phyloP scores from a whole-genome alignment of 2,113 vertebrate genomes.

The Rhineura floridana region DNA sequence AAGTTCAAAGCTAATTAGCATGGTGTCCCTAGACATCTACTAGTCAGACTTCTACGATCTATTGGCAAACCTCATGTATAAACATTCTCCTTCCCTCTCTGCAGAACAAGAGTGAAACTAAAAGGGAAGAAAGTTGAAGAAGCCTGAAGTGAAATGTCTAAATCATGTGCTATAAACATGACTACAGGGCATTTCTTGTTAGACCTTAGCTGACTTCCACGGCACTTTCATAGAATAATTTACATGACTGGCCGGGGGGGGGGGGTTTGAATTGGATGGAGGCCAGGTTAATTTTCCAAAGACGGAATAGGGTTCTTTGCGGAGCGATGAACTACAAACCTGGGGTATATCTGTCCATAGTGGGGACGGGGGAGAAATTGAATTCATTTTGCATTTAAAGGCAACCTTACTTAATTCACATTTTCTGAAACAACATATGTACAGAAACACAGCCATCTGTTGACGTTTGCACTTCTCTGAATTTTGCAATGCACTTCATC shows the following conservation, averaged over 20 bases:
- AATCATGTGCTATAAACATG: neutral
- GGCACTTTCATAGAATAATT: neutral
- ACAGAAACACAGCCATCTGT: too few relatives aligned
- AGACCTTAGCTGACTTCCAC: neutral
- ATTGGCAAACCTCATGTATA: neutral
- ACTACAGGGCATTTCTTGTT: neutral
- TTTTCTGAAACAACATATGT: too few relatives aligned
- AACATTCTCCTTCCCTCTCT: constrained; percentile 1
- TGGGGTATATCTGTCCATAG: too few relatives aligned
- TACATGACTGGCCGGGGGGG: neutral
- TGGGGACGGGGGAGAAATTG: too few relatives aligned
- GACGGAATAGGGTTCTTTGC: accelerated
- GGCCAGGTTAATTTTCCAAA: neutral
- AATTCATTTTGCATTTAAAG: too few relatives aligned
- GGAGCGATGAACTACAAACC: neutral
- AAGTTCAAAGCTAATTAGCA: constrained; percentile 35
- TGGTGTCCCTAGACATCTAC: neutral
- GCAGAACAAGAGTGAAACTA: neutral
- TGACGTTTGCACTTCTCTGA: too few relatives aligned
- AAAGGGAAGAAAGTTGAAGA: neutral
- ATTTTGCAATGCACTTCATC: too few relatives aligned
- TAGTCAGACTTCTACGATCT: constrained; percentile 9
- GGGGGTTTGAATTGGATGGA: neutral
- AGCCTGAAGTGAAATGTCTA: constrained; percentile 1
- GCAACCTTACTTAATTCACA: too few relatives aligned